Conservation (phyloP, 2,113 vertebrate genomes). For the Megaptera novaeangliae region DNA sequence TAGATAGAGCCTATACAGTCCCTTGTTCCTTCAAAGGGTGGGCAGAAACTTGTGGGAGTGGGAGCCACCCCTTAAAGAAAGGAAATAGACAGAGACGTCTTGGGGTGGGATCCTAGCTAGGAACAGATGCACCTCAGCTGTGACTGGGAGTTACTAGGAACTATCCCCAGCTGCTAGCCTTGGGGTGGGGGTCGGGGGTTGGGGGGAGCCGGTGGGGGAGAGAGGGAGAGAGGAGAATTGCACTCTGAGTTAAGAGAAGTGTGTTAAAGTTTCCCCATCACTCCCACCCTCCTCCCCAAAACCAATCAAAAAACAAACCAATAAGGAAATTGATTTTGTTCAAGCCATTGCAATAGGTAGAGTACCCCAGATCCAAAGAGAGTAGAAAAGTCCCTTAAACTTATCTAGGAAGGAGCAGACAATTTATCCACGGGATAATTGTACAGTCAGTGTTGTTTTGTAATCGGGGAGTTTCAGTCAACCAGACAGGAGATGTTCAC, state of each 20-base stretch:
- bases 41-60: background rate
- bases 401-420: background rate
- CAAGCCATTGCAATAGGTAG: background rate
- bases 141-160: background rate
- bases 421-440: background rate
- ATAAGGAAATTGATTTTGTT: background rate
- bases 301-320: background rate
- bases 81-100: background rate
- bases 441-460: background rate
- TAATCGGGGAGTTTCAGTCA: background rate
- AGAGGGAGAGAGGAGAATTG: background rate
- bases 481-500: background rate
- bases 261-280: background rate
- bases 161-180: background rate
- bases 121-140: background rate
- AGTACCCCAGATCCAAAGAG: background rate
- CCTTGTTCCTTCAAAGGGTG: no score
- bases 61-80: background rate
- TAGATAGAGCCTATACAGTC: background rate
- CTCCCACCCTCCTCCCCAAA: background rate
- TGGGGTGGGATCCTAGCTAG: background rate
- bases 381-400: background rate
- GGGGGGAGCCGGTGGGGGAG: background rate
- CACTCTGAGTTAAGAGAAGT: background rate
- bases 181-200: background rate